phyloP scores from a whole-genome alignment of 1,140 invertebrate genomes.

The Heliconius hewitsoni region DNA sequence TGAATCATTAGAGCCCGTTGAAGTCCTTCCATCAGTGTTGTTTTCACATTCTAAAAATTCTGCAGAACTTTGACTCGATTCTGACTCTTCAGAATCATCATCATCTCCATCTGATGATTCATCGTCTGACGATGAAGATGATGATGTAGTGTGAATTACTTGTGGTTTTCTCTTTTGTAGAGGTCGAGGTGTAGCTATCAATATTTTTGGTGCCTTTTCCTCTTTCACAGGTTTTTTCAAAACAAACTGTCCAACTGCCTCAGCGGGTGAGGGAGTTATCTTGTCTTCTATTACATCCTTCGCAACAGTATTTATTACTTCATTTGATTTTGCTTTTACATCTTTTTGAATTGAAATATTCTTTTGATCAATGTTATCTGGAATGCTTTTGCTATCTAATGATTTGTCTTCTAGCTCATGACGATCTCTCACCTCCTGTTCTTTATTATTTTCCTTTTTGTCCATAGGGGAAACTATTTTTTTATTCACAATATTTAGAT shows the following conservation, averaged over 20 bases:
- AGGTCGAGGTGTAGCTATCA: slow-evolving; percentile 83
- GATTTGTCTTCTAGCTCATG: background rate
- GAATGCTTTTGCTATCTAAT: background rate
- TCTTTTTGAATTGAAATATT: background rate
- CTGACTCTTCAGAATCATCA: slow-evolving; percentile 62
- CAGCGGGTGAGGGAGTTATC: background rate
- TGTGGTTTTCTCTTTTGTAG: slow-evolving; percentile 79
- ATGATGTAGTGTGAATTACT: slow-evolving; percentile 69
- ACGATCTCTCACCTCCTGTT: background rate
- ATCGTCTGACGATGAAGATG: slow-evolving; percentile 72
- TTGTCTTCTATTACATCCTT: background rate
- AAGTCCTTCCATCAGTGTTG: slow-evolving; percentile 79
- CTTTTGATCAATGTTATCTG: background rate
- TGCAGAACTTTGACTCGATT: slow-evolving; percentile 61
- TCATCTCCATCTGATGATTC: slow-evolving; percentile 53
- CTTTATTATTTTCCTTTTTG: background rate
- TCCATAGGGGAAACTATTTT: background rate
- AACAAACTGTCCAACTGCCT: background rate
- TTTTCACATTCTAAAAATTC: slow-evolving; percentile 79
- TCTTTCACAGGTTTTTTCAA: slow-evolving; percentile 74
- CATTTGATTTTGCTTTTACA: background rate
- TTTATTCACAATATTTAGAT: background rate
- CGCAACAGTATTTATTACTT: background rate
- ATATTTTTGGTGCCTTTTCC: slow-evolving; percentile 78
- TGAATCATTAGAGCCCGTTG: slow-evolving; percentile 83